A percentile compares a stretch with the other conserved stretches of the same genome.
Evolutionary conservation across 2,113 vertebrate species (phyloP).

Genomic region (Cyanistes caeruleus): DNA sequence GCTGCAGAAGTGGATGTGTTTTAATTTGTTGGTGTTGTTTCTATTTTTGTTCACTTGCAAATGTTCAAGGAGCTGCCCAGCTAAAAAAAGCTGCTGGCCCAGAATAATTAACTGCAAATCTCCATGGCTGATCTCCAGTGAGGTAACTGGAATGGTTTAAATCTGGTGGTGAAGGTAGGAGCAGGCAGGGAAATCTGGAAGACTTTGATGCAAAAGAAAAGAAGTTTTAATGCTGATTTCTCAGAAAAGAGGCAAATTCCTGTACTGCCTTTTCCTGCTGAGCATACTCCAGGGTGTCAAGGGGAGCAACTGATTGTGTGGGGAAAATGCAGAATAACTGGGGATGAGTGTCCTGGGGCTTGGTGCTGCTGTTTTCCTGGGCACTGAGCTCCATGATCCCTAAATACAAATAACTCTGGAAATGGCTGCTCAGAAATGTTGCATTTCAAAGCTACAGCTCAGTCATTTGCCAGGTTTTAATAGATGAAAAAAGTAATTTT

Average conservation of each 20-base stretch:
- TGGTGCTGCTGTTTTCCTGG: not conserved
- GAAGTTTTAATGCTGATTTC: not conserved
- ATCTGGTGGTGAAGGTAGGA: not conserved
- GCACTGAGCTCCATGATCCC: not conserved
- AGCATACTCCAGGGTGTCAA: not conserved
- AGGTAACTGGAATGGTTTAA: not conserved
- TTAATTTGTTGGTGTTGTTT: not conserved
- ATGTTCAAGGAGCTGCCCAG: not conserved
- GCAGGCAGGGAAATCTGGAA: not conserved
- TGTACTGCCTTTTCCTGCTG: not conserved
- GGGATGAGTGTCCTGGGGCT: not conserved
- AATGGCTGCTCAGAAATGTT: not conserved
- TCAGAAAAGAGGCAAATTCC: not conserved
- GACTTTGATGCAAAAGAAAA: not conserved
- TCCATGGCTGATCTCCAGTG: not conserved
- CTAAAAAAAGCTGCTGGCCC: constrained; percentile 6
- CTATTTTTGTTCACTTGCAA: constrained; percentile 10
- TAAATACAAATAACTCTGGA: not conserved
- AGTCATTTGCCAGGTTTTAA: not conserved
- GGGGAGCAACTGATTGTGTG: not conserved
- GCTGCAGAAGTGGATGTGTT: not conserved
- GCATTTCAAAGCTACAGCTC: not conserved
- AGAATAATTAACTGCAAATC: not conserved
- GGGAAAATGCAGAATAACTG: not conserved
- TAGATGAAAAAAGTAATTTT: not conserved